Percentiles rank a stretch among this genome's conserved stretches.
Conservation (phyloP, 2,797 vertebrate genomes). For the Echeneis naucrates region DNA sequence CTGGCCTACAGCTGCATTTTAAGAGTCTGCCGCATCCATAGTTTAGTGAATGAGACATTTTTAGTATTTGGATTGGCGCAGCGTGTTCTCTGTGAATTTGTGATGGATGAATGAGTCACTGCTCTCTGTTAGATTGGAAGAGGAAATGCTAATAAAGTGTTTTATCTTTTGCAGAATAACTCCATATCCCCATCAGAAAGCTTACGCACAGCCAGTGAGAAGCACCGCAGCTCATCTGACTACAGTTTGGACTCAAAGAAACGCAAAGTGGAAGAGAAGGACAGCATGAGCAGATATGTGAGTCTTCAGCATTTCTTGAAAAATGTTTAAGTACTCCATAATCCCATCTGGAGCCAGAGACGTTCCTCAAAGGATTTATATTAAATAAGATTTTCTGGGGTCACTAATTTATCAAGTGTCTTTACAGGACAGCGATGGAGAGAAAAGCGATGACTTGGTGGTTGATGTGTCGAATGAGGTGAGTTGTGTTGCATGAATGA, state of each 20-base stretch:
- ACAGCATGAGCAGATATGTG: slow-evolving; percentile 96
- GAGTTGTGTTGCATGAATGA: slow-evolving; percentile 34
- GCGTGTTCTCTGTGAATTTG: slow-evolving; percentile 55
- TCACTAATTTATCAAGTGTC: slow-evolving; percentile 43
- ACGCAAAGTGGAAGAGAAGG: slow-evolving; percentile 95
- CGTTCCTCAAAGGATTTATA: slow-evolving; percentile 5
- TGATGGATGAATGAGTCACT: slow-evolving; percentile 59
- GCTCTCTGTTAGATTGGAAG: slow-evolving; percentile 39
- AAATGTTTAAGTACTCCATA: neutral
- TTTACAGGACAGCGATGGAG: slow-evolving; percentile 96
- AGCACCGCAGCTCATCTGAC: slow-evolving; percentile 93
- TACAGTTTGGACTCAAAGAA: slow-evolving; percentile 95
- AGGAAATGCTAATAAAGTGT: slow-evolving; percentile 57
- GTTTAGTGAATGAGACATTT: slow-evolving; percentile 67
- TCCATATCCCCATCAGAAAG: slow-evolving; percentile 96
- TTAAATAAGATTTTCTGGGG: neutral
- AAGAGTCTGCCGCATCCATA: slow-evolving; percentile 67
- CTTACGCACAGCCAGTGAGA: slow-evolving; percentile 91
- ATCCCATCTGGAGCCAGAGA: neutral
- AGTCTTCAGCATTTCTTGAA: slow-evolving; percentile 56
- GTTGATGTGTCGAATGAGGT: slow-evolving; percentile 99
- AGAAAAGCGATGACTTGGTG: slow-evolving; percentile 98
- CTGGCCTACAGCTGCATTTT: slow-evolving; percentile 76
- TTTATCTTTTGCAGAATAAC: slow-evolving; percentile 88
- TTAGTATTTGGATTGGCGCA: slow-evolving; percentile 67